Evolutionary conservation across 2,888 invertebrate genomes (phyloP), one percentile per base, ranked within the genome.

Genomic region (Vannuccia rotundouncinata): DNA sequence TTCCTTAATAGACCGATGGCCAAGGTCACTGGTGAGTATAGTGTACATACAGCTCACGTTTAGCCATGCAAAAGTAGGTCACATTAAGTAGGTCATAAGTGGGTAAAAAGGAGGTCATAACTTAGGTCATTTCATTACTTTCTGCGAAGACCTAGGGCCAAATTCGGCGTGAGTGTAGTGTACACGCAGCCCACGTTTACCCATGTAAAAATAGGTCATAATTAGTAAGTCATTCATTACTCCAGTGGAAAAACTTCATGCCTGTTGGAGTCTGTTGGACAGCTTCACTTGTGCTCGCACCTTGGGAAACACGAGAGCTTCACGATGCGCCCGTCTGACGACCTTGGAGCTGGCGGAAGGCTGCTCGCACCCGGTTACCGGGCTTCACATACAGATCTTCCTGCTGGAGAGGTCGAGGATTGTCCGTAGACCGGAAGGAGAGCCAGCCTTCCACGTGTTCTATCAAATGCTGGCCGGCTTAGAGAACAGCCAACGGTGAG

Each of bases 281-380:
- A 92, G 93, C 1, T 95, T 97, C 88, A 95, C 95, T 73, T 94
- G 94, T 89, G 92, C 91, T 87, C 92, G 92, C 85, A 95, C 95
- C 0, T 91, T 92, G 73, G 91, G 94, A 84, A 96, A 96, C 88
- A 89, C 91, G 1, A 94, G 94, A 89, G 94, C 95, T 13, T 94
- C 95, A 0, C 91, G 95, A 79, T 94, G 93, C 88, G 93, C 95
- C 0, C 94, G 95, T 84, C 91, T 96, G 22, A 92, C 95, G 83
- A 94, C 94, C 80, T 89, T 98, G 83, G 96, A 97, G 88, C 95
- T 95, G 88, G 97, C 97, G 89, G 94, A 95, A 85, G 74, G 29
- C 10, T 29, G 59, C 59, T 31, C 75, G 29, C 31, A 45, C 13
- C 22, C 22, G 2, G 30, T 29, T 28, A 74, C 27, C 31, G 59